Base-by-base conservation (phyloP, 2,113 vertebrate species). In the Leiothrix lutea region DNA sequence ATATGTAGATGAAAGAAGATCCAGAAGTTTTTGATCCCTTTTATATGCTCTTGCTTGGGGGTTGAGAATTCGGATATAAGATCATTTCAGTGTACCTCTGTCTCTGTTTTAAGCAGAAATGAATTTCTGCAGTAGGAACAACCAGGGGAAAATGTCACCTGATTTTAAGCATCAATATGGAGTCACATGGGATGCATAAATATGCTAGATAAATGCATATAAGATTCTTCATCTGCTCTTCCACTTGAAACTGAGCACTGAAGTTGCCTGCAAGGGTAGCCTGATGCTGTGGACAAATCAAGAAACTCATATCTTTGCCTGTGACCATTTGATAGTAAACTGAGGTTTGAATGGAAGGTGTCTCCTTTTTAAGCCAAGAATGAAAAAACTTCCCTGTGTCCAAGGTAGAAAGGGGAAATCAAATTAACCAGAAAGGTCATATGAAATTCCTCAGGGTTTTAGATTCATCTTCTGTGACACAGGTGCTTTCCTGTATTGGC, bases 1-100 rank as follows among this genome's bases (percentile, higher is more conserved):
- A 69, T 26, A 21, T 23, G 35, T 25, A 85, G 90, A 96, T 97
- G 73, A 98, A 96, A 97, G 88, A 80, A 84, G 79, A 95, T 72
- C 5, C 51, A 71, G 66, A 62, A 85, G 36, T 28, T 92, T 97
- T 96, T 97, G 93, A 97, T 96, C 72, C 54, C 24, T 89, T 77
- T 88, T 14, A 31, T 50, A 45, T 35, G 7, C 40, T 83, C 88
- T 97, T 94, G 47, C 80, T 97, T 79, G 50, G 38, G 22, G n/a
- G 40, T 35, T 93, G 79, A 80, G 31, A 73, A 92, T 38, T 89
- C 4, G 31, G 71, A 85, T 53, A 82, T 67, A 54, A 86, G 62
- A 70, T 31, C 5, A 36, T 72, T 64, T 60, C 31, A 51, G 26
- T 42, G 33, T 64, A 60, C 40, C 19, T 83, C 31, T 69, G n/a